Evolutionary conservation across 2,888 invertebrate species (phyloP), one percentile per base, ranked within the genome.

Genomic region (Serripes groenlandicus): DNA sequence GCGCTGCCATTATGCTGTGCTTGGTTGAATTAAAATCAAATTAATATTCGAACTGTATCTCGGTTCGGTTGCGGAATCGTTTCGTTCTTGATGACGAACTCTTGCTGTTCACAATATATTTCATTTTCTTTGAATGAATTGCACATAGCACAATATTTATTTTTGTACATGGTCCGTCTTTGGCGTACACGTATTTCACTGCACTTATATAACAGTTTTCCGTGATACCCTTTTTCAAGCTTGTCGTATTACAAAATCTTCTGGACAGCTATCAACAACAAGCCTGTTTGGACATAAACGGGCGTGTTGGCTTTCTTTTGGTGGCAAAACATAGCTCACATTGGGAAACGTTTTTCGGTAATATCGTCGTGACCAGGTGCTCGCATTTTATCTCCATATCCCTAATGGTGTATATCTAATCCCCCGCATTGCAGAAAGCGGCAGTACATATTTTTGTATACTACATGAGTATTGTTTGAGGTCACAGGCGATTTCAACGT

Each of bases 71-170:
- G 35, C 52, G 1, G 70, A 62, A 0, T 34, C 7, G 9, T 26
- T 23, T 30, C 18, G 7, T 18, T 23, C 2, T 3, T 2, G 21
- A 32, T 18, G n/a, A n/a, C 54, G 21, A 34, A 7, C 9, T 37
- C 42, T 3, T 26, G 18, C 18, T 60, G 75, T 28, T 77, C 69
- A 58, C 81, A 81, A 23, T 37, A 23, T 4, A 81, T 62, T 1
- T 52, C 54, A 23, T 70, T 42, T 15, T 1, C 11, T 0, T 35
- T 30, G 3, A 68, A n/a, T 23, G 35, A 37, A 69, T 91, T 81
- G 72, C 93, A 93, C 9, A 85, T 52, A 9, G 92, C 93, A 78
- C 93, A 93, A 72, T 88, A 87, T 60, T 78, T 66, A 68, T 92
- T 92, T 35, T 83, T 81, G 83, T 90, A 92, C 23, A 64, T 35